Evolutionary conservation across 92 coral and sea anemone genomes (phyloP).

Genomic region (Siderastrea radians): DNA sequence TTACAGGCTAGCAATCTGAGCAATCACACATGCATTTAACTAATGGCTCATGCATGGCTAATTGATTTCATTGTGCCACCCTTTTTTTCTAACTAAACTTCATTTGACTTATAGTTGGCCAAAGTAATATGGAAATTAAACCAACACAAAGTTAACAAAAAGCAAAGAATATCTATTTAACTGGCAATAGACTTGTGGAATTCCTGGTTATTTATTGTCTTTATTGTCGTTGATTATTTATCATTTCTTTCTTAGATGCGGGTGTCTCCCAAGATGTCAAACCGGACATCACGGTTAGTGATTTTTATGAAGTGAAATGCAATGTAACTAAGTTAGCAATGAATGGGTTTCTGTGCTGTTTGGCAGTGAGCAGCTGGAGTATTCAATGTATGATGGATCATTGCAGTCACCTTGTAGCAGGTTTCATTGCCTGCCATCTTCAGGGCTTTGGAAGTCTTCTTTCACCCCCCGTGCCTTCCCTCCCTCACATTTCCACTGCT

Average conservation of each 20-base stretch:
- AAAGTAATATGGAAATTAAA: too few relatives aligned
- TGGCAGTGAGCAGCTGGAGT: too few relatives aligned
- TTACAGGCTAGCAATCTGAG: too few relatives aligned
- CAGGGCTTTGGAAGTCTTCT: neutral
- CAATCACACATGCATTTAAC: too few relatives aligned
- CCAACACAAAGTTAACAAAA: too few relatives aligned
- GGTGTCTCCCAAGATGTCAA: constrained; percentile 76
- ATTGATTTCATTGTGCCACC: too few relatives aligned
- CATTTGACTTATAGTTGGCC: too few relatives aligned
- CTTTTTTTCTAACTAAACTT: too few relatives aligned
- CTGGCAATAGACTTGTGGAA: neutral
- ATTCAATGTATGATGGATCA: too few relatives aligned
- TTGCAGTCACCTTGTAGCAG: neutral
- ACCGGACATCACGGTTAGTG: constrained; percentile 79
- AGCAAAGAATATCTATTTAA: neutral
- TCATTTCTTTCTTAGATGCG: constrained; percentile 57
- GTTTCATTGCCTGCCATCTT: neutral
- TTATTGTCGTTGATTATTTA: neutral
- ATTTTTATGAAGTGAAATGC: neutral
- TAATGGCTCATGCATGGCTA: too few relatives aligned
- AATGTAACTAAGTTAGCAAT: neutral
- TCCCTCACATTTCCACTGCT: neutral
- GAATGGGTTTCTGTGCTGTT: too few relatives aligned
- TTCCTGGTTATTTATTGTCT: neutral
- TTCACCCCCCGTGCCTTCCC: neutral